Conservation (phyloP, 1,140 invertebrate genomes). For the Grapholita molesta region DNA sequence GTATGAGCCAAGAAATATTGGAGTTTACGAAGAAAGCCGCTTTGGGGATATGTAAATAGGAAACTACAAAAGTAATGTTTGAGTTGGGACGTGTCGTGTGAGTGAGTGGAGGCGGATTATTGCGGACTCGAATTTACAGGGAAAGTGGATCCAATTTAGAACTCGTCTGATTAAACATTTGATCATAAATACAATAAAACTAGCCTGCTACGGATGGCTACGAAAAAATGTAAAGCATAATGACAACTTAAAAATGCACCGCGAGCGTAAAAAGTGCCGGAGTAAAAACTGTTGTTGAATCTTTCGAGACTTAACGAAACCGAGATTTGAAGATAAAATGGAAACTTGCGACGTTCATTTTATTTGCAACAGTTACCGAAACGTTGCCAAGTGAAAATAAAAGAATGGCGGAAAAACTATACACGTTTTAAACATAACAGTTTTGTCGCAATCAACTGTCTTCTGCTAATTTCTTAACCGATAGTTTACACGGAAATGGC, state of each 20-base stretch:
- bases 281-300: not conserved
- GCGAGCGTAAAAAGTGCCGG: slow-evolving; percentile 5
- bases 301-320: not conserved
- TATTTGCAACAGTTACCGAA: not conserved
- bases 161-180: slow-evolving; percentile 22
- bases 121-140: slow-evolving; percentile 38
- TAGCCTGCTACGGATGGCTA: not conserved
- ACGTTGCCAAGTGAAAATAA: not conserved
- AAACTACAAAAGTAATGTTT: slow-evolving; percentile 67
- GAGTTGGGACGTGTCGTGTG: slow-evolving; percentile 50
- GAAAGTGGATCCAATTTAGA: slow-evolving; percentile 44
- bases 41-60: slow-evolving; percentile 71
- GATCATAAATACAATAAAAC: not conserved
- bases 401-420: not conserved
- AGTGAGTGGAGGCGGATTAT: slow-evolving; percentile 58
- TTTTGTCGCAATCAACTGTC: not conserved
- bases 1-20: slow-evolving; percentile 67
- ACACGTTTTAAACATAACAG: not conserved
- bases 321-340: not conserved
- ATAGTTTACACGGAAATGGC: not conserved
- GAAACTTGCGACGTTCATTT: not conserved
- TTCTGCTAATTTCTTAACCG: not conserved
- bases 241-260: not conserved
- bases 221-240: not conserved
- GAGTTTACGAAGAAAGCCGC: slow-evolving; percentile 67